Conservation (phyloP, 53 echinoderm and acorn worm genomes). For the Pentamera pediparva region DNA sequence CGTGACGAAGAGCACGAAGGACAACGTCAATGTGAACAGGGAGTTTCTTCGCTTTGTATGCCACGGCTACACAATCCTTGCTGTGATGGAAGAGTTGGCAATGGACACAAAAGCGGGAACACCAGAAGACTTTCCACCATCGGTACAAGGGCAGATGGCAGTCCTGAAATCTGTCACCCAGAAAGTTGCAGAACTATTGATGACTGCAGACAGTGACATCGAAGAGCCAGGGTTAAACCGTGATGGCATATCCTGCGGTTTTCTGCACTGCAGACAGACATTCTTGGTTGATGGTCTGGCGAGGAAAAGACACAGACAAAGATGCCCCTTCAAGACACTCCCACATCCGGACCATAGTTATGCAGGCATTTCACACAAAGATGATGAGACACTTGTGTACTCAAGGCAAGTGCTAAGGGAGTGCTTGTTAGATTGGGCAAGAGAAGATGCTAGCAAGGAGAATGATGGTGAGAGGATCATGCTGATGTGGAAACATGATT, state of each 20-base stretch:
- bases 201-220: no score
- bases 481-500: background rate
- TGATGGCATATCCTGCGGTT: background rate
- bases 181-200: no score
- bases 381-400: background rate
- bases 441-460: background rate
- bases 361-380: background rate
- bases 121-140: no score
- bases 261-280: background rate
- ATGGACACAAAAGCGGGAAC: background rate
- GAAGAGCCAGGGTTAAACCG: no score
- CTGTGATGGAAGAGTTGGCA: background rate
- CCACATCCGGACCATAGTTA: background rate
- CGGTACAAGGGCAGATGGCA: no score
- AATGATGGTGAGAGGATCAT: background rate
- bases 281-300: background rate
- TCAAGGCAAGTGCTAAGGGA: background rate
- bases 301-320: background rate
- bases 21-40: background rate
- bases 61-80: background rate
- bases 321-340: background rate
- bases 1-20: background rate
- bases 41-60: background rate
- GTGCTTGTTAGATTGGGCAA: background rate
- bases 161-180: no score